phyloP scores from a whole-genome alignment of 2,797 vertebrate genomes.

The Numenius phaeopus region DNA sequence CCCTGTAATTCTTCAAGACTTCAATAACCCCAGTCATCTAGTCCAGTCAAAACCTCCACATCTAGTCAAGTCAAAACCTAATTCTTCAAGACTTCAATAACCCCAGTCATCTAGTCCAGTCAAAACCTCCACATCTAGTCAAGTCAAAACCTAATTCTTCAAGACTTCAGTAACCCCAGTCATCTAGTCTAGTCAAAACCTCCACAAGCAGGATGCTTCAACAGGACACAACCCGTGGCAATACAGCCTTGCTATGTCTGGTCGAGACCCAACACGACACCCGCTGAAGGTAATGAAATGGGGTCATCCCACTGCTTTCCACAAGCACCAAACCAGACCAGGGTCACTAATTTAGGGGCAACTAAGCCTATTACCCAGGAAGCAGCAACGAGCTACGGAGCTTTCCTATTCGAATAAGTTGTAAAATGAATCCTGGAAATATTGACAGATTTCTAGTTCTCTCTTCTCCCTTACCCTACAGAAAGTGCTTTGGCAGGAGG shows the following conservation, averaged over 20 bases:
- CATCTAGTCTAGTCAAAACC: not conserved
- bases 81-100: too few relatives aligned
- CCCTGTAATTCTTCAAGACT: not conserved
- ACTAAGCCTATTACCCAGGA: not conserved
- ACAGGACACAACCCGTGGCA: not conserved
- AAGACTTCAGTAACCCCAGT: not conserved
- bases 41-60: not conserved
- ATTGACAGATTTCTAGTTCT: not conserved
- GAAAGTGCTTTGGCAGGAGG: conserved; percentile 9
- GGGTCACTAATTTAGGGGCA: not conserved
- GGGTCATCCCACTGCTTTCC: not conserved
- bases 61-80: not conserved
- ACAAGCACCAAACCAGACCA: not conserved
- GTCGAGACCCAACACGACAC: not conserved
- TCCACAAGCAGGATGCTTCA: not conserved
- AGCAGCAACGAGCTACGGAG: not conserved
- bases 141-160: not conserved
- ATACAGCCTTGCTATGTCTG: not conserved
- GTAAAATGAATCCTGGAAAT: not conserved
- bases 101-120: not conserved
- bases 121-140: not conserved
- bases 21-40: not conserved
- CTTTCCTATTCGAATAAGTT: not conserved
- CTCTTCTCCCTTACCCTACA: not conserved
- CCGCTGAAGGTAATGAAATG: not conserved